Percentiles rank a stretch among this genome's conserved stretches.
Evolutionary conservation across 2,113 vertebrate species (phyloP).

Genomic region (Coryphaenoides rupestris): DNA sequence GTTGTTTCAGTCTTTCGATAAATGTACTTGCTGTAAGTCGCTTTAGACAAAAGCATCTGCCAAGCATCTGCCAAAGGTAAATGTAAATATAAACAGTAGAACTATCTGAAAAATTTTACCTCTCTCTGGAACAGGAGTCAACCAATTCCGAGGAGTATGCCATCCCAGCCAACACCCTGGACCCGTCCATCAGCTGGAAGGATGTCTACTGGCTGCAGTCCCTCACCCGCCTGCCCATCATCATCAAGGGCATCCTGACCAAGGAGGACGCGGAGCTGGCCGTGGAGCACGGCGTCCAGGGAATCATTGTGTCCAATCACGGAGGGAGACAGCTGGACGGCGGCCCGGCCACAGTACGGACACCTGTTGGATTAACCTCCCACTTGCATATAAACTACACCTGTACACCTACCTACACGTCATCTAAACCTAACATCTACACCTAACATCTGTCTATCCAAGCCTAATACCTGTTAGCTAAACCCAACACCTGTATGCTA

Average conservation of each 20-base stretch:
- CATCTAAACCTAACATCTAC: neutral
- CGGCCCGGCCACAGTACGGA: conserved; percentile 81
- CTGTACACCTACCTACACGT: neutral
- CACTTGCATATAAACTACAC: neutral
- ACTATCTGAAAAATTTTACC: neutral
- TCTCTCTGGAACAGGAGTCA: conserved; percentile 60
- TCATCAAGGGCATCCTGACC: conserved; percentile 95
- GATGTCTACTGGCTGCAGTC: conserved; percentile 85
- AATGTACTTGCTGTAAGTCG: no score
- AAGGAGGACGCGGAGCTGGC: conserved; percentile 94
- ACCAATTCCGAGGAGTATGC: conserved; percentile 61
- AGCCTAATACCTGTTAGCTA: no score
- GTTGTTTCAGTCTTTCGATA: no score
- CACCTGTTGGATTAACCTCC: neutral
- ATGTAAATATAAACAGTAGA: no score
- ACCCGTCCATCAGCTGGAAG: conserved; percentile 86
- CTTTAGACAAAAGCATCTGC: no score
- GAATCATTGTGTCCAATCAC: conserved; percentile 94
- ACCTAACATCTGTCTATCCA: neutral
- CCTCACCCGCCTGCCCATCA: conserved; percentile 85
- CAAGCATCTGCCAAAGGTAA: no score
- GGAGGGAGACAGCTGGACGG: conserved; percentile 93
- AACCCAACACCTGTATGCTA: no score
- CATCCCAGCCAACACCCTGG: conserved; percentile 75
- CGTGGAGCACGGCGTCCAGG: conserved; percentile 83